A percentile compares a stretch with the other conserved stretches of the same genome.
Evolutionary conservation across 2,888 invertebrate genomes (phyloP).

Genomic region (Acrobasis repandana): DNA sequence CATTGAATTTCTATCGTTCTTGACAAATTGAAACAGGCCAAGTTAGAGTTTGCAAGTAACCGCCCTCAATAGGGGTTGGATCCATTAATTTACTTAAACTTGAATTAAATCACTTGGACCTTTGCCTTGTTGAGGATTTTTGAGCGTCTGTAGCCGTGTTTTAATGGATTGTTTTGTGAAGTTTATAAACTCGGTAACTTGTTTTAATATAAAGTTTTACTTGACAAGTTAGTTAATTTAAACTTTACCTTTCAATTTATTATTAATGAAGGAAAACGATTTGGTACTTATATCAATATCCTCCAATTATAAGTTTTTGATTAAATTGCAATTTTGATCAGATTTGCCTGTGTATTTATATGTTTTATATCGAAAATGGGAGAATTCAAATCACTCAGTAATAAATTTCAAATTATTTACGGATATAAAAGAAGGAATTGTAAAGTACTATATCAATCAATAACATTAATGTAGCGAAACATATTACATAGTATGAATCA

Average conservation of each 20-base stretch:
- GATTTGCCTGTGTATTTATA: slow-evolving; percentile 20
- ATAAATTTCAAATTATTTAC: slow-evolving; percentile 25
- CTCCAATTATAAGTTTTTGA: slow-evolving; percentile 19
- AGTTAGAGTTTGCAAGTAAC: slow-evolving; percentile 63
- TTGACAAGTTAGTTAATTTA: slow-evolving; percentile 18
- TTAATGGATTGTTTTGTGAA: slow-evolving; percentile 43
- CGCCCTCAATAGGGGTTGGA: slow-evolving; percentile 59
- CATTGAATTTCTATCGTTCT: slow-evolving; percentile 67
- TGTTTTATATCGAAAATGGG: slow-evolving; percentile 25
- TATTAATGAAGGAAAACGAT: slow-evolving; percentile 14
- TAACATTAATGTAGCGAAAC: slow-evolving; percentile 19
- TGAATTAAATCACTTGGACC: slow-evolving; percentile 70
- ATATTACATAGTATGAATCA: slow-evolving; percentile 23
- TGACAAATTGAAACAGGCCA: slow-evolving; percentile 77
- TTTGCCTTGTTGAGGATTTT: slow-evolving; percentile 54
- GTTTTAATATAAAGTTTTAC: slow-evolving; percentile 21
- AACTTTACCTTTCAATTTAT: slow-evolving; percentile 14
- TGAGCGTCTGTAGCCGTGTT: slow-evolving; percentile 44
- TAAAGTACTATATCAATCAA: slow-evolving; percentile 12
- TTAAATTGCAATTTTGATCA: slow-evolving; percentile 11
- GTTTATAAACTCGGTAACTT: slow-evolving; percentile 17
- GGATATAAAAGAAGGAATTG: slow-evolving; percentile 27
- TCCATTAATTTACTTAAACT: slow-evolving; percentile 70
- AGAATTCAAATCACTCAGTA: background rate
- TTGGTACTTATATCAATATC: slow-evolving; percentile 16